phyloP scores from a whole-genome alignment of 2,113 vertebrate genomes.

The Sialia sialis region DNA sequence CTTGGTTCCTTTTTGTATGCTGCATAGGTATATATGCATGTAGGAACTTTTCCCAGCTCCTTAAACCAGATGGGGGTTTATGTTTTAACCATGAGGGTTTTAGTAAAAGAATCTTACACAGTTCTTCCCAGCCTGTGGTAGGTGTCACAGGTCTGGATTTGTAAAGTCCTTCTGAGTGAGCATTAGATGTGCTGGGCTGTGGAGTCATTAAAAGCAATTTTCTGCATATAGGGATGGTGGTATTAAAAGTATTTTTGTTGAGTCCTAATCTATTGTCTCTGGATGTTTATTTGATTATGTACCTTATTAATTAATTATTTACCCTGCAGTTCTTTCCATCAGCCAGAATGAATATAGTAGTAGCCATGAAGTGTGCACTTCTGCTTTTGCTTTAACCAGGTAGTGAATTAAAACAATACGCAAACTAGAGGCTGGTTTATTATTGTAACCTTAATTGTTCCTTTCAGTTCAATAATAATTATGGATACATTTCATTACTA shows the following conservation, averaged over 20 bases:
- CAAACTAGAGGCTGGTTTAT: background rate
- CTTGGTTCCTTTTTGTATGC: background rate
- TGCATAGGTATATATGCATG: accelerated
- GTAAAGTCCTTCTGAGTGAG: background rate
- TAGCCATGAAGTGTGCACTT: background rate
- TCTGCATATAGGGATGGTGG: background rate
- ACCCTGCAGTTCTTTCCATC: background rate
- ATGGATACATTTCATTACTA: background rate
- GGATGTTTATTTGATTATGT: background rate
- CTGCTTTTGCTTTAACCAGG: background rate
- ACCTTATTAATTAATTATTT: background rate
- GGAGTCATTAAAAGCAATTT: background rate
- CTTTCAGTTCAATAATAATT: background rate
- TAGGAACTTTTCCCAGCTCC: background rate
- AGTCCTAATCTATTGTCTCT: background rate
- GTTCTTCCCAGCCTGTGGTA: background rate
- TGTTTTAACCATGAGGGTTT: background rate
- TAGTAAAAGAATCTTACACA: background rate
- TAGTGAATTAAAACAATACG: background rate
- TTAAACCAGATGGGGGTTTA: background rate
- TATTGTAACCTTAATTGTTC: background rate
- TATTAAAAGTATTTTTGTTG: background rate
- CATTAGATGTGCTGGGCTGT: background rate
- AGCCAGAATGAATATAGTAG: background rate
- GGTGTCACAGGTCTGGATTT: background rate